These are phyloP conservation scores for Clamator glandarius DNA, from an alignment of 2,797 vertebrate species.

Conservation along the genomic window DNA sequence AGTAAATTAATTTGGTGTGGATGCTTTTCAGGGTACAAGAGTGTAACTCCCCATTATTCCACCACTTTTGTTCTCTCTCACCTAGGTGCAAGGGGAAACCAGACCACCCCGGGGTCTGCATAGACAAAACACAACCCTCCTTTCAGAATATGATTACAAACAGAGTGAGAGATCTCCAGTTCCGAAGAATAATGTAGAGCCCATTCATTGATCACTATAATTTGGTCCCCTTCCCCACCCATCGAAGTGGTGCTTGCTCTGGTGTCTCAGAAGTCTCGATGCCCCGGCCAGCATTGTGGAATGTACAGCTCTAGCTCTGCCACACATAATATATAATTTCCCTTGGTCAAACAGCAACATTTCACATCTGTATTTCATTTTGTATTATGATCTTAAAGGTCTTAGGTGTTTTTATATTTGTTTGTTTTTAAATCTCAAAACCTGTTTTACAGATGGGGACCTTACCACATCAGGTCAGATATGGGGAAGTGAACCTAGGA, in stretches of 20 bases:
- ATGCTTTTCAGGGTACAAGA: slow-evolving; percentile 13
- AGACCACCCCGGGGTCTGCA: background rate
- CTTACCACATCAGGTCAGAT: background rate
- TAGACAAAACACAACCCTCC: background rate
- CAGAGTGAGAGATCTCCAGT: background rate
- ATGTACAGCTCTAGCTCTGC: background rate
- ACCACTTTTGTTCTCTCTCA: background rate
- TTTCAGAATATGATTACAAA: background rate
- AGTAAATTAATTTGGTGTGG: background rate
- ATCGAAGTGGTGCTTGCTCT: accelerated
- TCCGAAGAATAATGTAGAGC: background rate
- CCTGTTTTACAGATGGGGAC: background rate
- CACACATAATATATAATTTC: background rate
- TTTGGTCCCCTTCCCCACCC: background rate
- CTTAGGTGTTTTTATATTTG: background rate
- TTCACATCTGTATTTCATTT: background rate
- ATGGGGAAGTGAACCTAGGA: background rate
- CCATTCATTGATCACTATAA: accelerated
- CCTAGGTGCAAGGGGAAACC: background rate
- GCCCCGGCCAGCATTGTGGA: background rate
- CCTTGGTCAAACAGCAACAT: background rate
- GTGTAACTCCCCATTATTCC: background rate
- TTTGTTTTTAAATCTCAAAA: slow-evolving; percentile 1
- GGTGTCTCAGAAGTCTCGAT: background rate
- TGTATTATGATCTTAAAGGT: background rate